phyloP scores from a whole-genome alignment of 2,888 invertebrate genomes.

The Aethes cnicana region DNA sequence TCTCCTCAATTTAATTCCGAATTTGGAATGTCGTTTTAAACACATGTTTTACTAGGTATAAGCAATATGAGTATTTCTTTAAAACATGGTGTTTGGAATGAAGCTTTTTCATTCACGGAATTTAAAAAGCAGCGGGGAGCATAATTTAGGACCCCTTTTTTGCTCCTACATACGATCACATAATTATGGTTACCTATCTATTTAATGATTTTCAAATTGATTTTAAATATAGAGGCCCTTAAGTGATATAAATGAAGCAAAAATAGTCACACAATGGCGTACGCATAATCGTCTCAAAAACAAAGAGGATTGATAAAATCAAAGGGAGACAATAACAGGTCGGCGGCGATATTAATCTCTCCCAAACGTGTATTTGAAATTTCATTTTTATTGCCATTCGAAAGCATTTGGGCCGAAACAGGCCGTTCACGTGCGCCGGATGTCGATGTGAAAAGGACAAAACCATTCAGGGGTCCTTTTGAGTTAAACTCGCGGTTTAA shows the following conservation, averaged over 20 bases:
- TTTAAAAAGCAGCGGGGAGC: background rate
- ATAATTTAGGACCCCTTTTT: conserved; percentile 13
- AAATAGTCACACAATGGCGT: conserved; percentile 29
- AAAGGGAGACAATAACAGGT: conserved; percentile 36
- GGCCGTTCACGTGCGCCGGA: conserved; percentile 73
- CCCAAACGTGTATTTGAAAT: conserved; percentile 34
- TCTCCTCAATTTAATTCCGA: conserved; percentile 49
- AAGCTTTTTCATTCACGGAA: background rate
- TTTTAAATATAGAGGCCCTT: conserved; percentile 8
- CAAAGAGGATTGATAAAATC: conserved; percentile 35
- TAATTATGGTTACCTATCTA: conserved; percentile 10
- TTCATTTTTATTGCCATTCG: conserved; percentile 55
- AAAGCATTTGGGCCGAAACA: conserved; percentile 46
- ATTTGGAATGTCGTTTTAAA: conserved; percentile 31
- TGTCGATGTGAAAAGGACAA: conserved; percentile 65
- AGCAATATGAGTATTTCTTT: too few relatives aligned
- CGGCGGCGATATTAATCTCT: conserved; percentile 39
- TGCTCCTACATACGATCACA: conserved; percentile 11
- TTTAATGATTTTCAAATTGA: conserved; percentile 1
- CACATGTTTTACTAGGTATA: conserved; percentile 20
- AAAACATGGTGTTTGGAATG: background rate
- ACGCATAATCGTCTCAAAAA: conserved; percentile 28
- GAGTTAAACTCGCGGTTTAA: conserved; percentile 62
- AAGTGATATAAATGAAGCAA: conserved; percentile 25
- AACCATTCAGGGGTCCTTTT: conserved; percentile 62